Evolutionary conservation across 2,888 invertebrate genomes (phyloP), one percentile per base, ranked within the genome.

Genomic region (Hyposoter didymator): DNA sequence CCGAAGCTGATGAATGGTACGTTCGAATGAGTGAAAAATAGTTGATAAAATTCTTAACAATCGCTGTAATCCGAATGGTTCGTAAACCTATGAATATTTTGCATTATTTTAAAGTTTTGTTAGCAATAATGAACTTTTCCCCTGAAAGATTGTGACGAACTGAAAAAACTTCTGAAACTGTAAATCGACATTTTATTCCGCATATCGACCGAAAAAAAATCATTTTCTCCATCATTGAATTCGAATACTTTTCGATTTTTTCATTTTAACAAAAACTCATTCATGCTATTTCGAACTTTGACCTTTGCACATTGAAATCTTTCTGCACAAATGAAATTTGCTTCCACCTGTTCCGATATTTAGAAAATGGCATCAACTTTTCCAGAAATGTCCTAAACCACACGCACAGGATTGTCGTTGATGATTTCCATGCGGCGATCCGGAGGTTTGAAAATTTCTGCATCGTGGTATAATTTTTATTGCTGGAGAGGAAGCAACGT

Each of bases 301-400:
- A 35, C 2, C 35, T 49, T 49, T 6, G 14, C 49, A 49, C n/a
- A n/a, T 17, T 49, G 0, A 3, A 0, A 12, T 49, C 8, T 14
- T 49, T n/a, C 2, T 2, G 14, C 22, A 2, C 22, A 10, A 10
- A 10, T 19, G 35, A 75, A 78, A 39, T 82, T 76, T 6, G 17
- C 35, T 39, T 69, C 19, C 93, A 95, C 95, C 93, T 92, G 86
- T 94, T 93, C 90, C 96, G 96, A 96, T 92, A 94, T 93, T 95
- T 96, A 22, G 94, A 95, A 86, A 94, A 96, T 0, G 96, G 96
- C 90, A 95, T 97, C 88, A 96, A 96, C 90, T 97, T 97, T 90
- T 93, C 96, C 87, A 95, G 96, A 64, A 93, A 94, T 52, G 96
- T 97, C 89, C 92, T 97, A 1, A 93, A 94, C 19, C 95, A 94